Evolutionary conservation across 2,797 vertebrate species (phyloP), one percentile per base, ranked within the genome.

Genomic region (Sebastes cheni): DNA sequence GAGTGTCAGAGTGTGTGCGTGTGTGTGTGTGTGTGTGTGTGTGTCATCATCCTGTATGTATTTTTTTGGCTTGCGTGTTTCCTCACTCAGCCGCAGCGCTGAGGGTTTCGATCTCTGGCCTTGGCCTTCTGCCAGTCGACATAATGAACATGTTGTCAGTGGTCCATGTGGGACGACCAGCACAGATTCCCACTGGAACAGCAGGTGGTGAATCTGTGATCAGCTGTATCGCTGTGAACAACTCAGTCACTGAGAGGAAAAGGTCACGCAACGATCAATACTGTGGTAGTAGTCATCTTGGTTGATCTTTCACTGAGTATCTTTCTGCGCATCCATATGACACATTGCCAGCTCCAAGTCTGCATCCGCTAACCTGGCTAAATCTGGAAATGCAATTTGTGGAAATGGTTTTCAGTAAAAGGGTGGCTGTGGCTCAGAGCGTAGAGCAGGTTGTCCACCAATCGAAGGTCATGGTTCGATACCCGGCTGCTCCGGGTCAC

Each of bases 101-200:
- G 75, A 66, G 75, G 82, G 52, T 22, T 91, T 93, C 86, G 82
- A 93, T 93, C 82, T 77, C 46, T 68, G 80, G 46, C 71, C 65
- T n/a, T 76, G 90, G 87, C 75, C 67, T 58, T 34, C 67, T 89
- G 87, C 84, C 86, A 90, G 81, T 77, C 50, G 39, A 75, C 88
- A 88, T 90, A 76, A 81, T 85, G 69, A 91, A 82, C 87, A 82
- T 64, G 85, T 58, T 55, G 77, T 78, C 74, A 71, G 64, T 29
- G 50, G 76, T 74, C 42, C 81, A 67, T 74, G 82, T 78, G 87
- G 72, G 80, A 72, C 81, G 12, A 75, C 50, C 56, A 34, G 83
- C 78, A 29, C 75, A 50, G 84, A 66, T 77, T 82, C 77, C 77
- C 18, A 52, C 62, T 46, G 16, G 12, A 87, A 32, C 75, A 81